These are phyloP conservation scores for Emmelina monodactyla DNA, from an alignment of 2,888 invertebrate species.

Conservation along the genomic window DNA sequence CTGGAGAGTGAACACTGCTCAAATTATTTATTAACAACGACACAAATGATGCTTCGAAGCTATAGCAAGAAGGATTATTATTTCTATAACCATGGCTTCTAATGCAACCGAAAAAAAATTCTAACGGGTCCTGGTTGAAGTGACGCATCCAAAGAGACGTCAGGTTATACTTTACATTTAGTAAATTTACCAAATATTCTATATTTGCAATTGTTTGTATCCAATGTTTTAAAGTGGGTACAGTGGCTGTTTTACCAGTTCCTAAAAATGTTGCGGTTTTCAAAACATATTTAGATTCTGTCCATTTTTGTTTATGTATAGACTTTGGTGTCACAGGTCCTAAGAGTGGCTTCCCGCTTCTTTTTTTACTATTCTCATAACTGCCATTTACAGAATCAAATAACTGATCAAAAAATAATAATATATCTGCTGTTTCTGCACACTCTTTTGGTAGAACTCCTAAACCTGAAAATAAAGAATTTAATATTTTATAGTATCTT, in stretches of 20 bases:
- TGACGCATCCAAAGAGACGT: conserved; percentile 7
- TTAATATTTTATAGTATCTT: background rate
- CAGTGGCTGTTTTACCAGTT: background rate
- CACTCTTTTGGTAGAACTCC: conserved; percentile 4
- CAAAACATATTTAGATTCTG: conserved; percentile 6
- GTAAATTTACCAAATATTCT: background rate
- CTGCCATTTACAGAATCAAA: conserved; percentile 10
- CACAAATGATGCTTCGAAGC: conserved; percentile 8
- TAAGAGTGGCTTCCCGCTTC: conserved; percentile 9
- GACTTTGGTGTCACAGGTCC: conserved; percentile 10
- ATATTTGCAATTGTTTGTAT: conserved; percentile 5
- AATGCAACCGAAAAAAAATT: conserved; percentile 9
- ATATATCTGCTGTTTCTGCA: conserved; percentile 5
- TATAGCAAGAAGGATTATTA: conserved; percentile 1
- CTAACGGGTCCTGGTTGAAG: conserved; percentile 9
- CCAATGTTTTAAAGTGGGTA: conserved; percentile 7
- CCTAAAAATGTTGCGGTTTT: conserved; percentile 7
- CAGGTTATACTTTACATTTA: background rate
- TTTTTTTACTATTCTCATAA: conserved; percentile 4
- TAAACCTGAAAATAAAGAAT: background rate
- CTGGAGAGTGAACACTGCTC: conserved; percentile 1
- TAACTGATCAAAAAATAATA: conserved; percentile 8
- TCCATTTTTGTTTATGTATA: conserved; percentile 5
- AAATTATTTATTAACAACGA: conserved; percentile 2
- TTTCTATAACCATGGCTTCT: conserved; percentile 7